phyloP scores from a whole-genome alignment of 2,888 invertebrate species.

The Dendrolimus pini region DNA sequence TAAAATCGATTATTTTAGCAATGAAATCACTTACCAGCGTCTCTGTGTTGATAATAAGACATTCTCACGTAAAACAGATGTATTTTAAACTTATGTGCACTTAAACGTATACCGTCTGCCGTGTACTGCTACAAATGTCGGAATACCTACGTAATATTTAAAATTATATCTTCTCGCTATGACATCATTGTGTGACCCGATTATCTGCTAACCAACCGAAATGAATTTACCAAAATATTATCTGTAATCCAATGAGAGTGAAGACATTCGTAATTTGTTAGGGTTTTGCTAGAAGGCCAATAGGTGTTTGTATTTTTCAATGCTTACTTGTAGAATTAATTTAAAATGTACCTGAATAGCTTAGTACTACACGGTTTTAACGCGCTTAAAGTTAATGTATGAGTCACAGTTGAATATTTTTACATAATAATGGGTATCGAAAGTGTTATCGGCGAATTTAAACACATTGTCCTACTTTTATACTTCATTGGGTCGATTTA shows the following conservation, averaged over 20 bases:
- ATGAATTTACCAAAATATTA: conserved; percentile 31
- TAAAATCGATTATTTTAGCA: background rate
- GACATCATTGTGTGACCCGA: conserved; percentile 65
- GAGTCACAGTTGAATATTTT: background rate
- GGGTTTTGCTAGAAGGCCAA: conserved; percentile 29
- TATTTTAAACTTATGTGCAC: conserved; percentile 13
- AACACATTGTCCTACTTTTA: background rate
- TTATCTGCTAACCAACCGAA: conserved; percentile 36
- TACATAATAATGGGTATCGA: background rate
- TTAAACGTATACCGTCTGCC: conserved; percentile 8
- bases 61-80: conserved; percentile 21
- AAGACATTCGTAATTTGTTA: conserved; percentile 23
- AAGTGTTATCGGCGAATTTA: background rate
- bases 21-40: conserved; percentile 40
- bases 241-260: background rate
- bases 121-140: conserved; percentile 39
- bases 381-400: background rate
- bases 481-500: background rate
- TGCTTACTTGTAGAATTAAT: background rate
- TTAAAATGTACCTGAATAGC: background rate
- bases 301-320: conserved; percentile 1
- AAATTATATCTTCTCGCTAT: conserved; percentile 56
- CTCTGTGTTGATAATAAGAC: conserved; percentile 47
- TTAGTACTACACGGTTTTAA: background rate
- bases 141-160: conserved; percentile 63